These are phyloP conservation scores for Speoplatyrhinus poulsoni DNA, from an alignment of 2,113 vertebrate genomes.

Conservation along the genomic window DNA sequence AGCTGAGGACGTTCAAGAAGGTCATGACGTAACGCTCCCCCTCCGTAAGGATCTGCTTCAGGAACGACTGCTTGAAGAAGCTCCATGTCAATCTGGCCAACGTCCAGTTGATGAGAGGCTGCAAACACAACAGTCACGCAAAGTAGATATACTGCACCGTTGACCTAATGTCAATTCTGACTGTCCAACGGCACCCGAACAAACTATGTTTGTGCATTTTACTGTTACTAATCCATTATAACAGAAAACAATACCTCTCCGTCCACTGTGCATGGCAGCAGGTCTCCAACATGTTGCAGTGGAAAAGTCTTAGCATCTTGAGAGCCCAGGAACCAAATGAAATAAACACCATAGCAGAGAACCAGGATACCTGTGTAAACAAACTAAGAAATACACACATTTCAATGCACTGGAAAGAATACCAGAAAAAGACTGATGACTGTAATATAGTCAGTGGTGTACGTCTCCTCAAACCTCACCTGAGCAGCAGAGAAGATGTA, in stretches of 20 bases:
- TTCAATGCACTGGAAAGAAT: background rate
- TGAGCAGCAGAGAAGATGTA: slow-evolving; percentile 85
- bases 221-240: too few relatives aligned
- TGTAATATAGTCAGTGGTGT: background rate
- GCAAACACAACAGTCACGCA: slow-evolving; percentile 28
- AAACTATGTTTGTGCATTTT: background rate
- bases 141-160: background rate
- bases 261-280: slow-evolving; percentile 77
- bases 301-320: slow-evolving; percentile 84
- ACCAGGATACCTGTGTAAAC: slow-evolving; percentile 84
- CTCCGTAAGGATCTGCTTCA: slow-evolving; percentile 97
- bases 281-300: slow-evolving; percentile 74
- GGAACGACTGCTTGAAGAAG: slow-evolving; percentile 97
- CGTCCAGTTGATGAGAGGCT: slow-evolving; percentile 87
- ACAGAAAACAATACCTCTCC: slow-evolving; percentile 73
- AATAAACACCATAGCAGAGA: slow-evolving; percentile 84
- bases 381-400: slow-evolving; percentile 70
- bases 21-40: slow-evolving; percentile 98
- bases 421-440: too few relatives aligned
- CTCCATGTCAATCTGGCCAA: slow-evolving; percentile 91
- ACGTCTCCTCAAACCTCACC: slow-evolving; percentile 66
- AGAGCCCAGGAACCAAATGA: slow-evolving; percentile 84
- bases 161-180: background rate
- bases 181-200: background rate
- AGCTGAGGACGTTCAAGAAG: slow-evolving; percentile 94